phyloP scores from a whole-genome alignment of 2,113 vertebrate genomes.

The Suricata suricatta region DNA sequence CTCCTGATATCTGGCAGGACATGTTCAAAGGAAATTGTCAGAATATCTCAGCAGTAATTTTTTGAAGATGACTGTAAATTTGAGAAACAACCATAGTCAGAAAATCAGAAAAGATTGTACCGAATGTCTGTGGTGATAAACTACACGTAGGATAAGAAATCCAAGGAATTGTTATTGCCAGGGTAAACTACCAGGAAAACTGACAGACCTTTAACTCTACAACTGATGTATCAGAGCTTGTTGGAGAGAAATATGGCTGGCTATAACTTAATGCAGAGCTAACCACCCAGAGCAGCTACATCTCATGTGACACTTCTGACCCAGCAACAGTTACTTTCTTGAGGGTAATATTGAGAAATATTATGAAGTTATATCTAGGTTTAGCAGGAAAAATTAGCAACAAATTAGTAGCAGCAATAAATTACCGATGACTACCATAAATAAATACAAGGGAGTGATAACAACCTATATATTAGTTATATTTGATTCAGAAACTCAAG shows the following conservation, averaged over 20 bases:
- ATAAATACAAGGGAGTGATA: background rate
- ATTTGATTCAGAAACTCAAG: background rate
- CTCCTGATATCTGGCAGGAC: background rate
- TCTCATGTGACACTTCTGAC: background rate
- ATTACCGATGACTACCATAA: background rate
- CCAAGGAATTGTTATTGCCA: background rate
- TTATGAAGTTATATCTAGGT: background rate
- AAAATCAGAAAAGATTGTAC: background rate
- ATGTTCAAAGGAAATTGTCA: background rate
- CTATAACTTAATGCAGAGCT: background rate
- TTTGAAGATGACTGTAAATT: background rate
- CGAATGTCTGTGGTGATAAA: background rate
- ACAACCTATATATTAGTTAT: background rate
- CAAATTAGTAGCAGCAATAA: background rate
- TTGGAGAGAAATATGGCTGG: background rate
- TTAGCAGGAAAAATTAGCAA: background rate
- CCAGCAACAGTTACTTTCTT: background rate
- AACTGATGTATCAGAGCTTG: background rate
- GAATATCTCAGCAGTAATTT: background rate
- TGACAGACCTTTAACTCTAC: background rate
- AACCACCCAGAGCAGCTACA: no score
- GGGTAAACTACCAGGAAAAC: background rate
- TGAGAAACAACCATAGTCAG: background rate
- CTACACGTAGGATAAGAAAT: background rate
- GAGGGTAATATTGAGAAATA: background rate